Evolutionary conservation across 2,797 vertebrate species (phyloP), one percentile per base, ranked within the genome.

Genomic region (Mionectes olivaceus): DNA sequence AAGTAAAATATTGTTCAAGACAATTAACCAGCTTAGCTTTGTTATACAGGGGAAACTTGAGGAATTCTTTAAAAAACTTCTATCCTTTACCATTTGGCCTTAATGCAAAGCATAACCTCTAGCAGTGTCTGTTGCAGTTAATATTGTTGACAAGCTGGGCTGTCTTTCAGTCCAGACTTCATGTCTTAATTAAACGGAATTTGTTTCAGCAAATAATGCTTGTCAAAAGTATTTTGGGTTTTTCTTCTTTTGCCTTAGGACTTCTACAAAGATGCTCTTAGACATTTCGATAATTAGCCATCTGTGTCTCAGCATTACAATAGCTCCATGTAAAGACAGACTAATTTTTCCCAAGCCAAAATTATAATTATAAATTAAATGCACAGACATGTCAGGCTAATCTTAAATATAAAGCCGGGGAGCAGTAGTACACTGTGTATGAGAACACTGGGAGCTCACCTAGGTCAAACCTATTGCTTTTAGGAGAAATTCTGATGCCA

Each of bases 141-240:
- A 91, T 74, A 68, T 9, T 85, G 79, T 79, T 93, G 93, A 96
- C 88, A 93, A 89, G 74, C 53, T 53, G 41, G 63, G 71, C 81
- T 71, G 92, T 63, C 87, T 94, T 95, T 95, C 90, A 90, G 23
- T 7, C 25, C 75, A 86, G 90, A 39, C 80, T 92, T 94, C 27
- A 16, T 37, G 53, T 91, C 91, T 96, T 96, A 95, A 97, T 97
- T 96, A 96, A 97, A 83, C 35, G 43, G 86, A 84, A 92, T 96
- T 92, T 96, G 79, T 94, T 93, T 94, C 91, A 81, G 74, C 83
- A 96, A 95, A 95, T 87, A 96, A 86, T 53, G 52, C 83, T 87
- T 96, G 92, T 95, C 96, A 94, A 52, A 92, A 96, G 84, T 9
- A n/a, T 16, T 64, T 32, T 23, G 13, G 19, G 19, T 30, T 32